Conservation (phyloP, 2,113 vertebrate genomes). For the Datnioides undecimradiatus region DNA sequence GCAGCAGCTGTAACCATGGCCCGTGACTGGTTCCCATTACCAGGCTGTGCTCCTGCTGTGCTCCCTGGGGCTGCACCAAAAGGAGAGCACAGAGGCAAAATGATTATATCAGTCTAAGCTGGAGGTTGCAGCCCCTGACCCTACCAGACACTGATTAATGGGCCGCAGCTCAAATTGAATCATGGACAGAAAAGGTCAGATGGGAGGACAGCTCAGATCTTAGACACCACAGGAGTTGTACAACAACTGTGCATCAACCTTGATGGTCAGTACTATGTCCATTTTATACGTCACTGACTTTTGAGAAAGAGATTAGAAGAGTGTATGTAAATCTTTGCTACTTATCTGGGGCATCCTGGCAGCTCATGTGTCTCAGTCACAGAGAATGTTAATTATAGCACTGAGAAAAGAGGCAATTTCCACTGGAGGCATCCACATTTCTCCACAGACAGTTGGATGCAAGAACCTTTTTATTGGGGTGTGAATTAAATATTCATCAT, state of each 20-base stretch:
- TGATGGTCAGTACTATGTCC: not conserved
- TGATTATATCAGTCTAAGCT: slow-evolving; percentile 36
- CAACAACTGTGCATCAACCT: slow-evolving; percentile 11
- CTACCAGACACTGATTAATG: slow-evolving; percentile 55
- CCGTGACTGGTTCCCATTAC: slow-evolving; percentile 88
- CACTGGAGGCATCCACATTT: slow-evolving; percentile 31
- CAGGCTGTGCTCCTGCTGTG: slow-evolving; percentile 86
- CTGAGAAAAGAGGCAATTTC: slow-evolving; percentile 36
- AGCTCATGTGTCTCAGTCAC: slow-evolving; percentile 41
- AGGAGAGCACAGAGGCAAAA: slow-evolving; percentile 56
- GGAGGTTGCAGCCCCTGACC: slow-evolving; percentile 20
- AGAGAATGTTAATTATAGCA: slow-evolving; percentile 47
- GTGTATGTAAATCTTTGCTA: slow-evolving; percentile 11
- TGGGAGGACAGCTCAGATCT: slow-evolving; percentile 6
- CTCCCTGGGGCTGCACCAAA: slow-evolving; percentile 67
- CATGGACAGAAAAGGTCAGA: slow-evolving; percentile 14
- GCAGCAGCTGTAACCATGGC: slow-evolving; percentile 90
- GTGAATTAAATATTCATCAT: slow-evolving; percentile 61
- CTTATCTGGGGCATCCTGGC: slow-evolving; percentile 37
- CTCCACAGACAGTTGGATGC: slow-evolving; percentile 11
- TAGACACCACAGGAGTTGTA: slow-evolving; percentile 2
- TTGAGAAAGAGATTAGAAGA: not conserved
- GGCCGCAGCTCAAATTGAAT: slow-evolving; percentile 21
- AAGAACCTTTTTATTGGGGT: slow-evolving; percentile 36
- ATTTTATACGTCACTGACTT: not conserved